A percentile compares a stretch with the other conserved stretches of the same genome.
Conservation (phyloP, 2,888 invertebrate species). For the Eustalomyia histrio region DNA sequence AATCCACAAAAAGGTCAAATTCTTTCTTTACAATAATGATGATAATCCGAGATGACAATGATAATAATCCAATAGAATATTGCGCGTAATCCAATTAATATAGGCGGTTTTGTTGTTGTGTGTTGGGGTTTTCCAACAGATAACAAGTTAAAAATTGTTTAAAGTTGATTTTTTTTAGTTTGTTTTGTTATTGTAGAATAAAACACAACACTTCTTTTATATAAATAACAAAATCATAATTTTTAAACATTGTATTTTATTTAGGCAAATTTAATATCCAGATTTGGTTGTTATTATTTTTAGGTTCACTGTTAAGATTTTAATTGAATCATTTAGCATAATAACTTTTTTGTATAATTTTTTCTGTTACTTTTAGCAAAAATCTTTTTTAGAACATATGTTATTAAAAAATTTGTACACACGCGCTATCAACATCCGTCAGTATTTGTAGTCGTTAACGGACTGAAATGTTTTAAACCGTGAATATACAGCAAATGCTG, state of each 20-base stretch:
- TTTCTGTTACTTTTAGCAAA: neutral
- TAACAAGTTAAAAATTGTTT: neutral
- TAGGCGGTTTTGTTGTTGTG: slow-evolving; percentile 4
- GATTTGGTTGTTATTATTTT: slow-evolving; percentile 8
- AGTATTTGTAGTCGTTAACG: slow-evolving; percentile 71
- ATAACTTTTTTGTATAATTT: neutral
- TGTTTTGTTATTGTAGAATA: slow-evolving; percentile 22
- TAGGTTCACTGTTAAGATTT: slow-evolving; percentile 13
- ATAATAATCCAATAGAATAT: slow-evolving; percentile 19
- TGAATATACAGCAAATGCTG: slow-evolving; percentile 55
- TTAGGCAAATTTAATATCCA: neutral
- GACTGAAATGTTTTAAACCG: slow-evolving; percentile 67
- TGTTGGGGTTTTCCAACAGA: neutral
- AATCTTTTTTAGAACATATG: slow-evolving; percentile 50
- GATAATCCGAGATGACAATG: slow-evolving; percentile 12
- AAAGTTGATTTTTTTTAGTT: neutral
- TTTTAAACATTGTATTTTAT: slow-evolving; percentile 35
- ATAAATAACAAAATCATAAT: slow-evolving; percentile 33
- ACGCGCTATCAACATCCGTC: slow-evolving; percentile 71
- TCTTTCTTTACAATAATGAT: neutral
- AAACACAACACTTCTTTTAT: slow-evolving; percentile 10
- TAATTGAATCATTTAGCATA: neutral
- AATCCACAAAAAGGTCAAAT: slow-evolving; percentile 20
- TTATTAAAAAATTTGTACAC: slow-evolving; percentile 48
- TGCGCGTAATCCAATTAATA: slow-evolving; percentile 56